Percentiles rank a stretch among this genome's conserved stretches.
Evolutionary conservation across 2,113 vertebrate genomes (phyloP).

Genomic region (Eupsittula cactorum): DNA sequence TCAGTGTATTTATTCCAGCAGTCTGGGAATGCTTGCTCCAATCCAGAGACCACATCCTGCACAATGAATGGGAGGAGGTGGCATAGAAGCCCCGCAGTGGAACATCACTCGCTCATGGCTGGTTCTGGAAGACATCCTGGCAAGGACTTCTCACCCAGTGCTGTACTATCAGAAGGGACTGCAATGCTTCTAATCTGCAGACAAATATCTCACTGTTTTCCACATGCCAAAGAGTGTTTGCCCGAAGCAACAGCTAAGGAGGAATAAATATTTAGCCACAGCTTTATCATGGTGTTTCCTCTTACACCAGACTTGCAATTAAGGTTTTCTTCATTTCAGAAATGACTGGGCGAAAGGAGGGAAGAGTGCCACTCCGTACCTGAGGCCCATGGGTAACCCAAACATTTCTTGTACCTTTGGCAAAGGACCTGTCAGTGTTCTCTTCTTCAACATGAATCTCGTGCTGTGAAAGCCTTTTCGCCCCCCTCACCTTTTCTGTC

Average conservation of each 20-base stretch:
- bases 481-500: neutral
- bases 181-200: rapidly evolving
- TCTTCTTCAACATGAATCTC: neutral
- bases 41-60: neutral
- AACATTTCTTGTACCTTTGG: neutral
- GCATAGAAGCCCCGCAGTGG: neutral
- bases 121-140: neutral
- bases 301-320: neutral
- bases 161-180: neutral
- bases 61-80: neutral
- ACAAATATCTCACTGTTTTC: neutral
- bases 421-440: neutral
- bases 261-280: neutral
- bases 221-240: neutral
- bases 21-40: neutral
- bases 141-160: rapidly evolving
- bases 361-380: neutral
- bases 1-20: neutral
- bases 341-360: rapidly evolving
- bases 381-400: neutral
- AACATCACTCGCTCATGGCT: neutral
- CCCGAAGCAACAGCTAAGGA: neutral
- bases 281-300: neutral
- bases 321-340: neutral
- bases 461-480: rapidly evolving